Percentiles rank a stretch among this genome's conserved stretches.
These are phyloP conservation scores for Trichogramma dendrolimi DNA, from an alignment of 2,888 invertebrate species.

Conservation along the genomic window DNA sequence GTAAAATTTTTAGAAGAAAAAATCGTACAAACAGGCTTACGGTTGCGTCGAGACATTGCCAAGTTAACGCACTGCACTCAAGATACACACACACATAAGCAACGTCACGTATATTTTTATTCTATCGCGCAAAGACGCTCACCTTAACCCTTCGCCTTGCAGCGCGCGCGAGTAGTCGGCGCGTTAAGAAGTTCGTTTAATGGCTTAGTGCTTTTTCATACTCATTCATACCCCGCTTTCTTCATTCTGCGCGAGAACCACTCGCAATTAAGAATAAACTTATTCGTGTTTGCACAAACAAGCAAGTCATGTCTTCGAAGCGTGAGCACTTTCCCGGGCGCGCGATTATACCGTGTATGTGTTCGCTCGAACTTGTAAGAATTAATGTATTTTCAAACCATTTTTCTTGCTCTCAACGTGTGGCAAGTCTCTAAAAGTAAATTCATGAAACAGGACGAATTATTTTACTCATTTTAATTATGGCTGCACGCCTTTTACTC, in stretches of 20 bases:
- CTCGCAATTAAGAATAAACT: slow-evolving; percentile 25
- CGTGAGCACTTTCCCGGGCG: slow-evolving; percentile 7
- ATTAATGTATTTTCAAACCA: slow-evolving; percentile 20
- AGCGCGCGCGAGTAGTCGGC: not conserved
- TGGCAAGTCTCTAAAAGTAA: not conserved
- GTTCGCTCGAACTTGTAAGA: not conserved
- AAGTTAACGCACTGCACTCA: too few relatives aligned
- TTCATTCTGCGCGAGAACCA: not conserved
- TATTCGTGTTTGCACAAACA: slow-evolving; percentile 21
- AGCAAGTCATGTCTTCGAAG: slow-evolving; percentile 10
- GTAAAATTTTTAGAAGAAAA: too few relatives aligned
- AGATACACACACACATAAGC: too few relatives aligned
- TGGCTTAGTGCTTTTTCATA: slow-evolving; percentile 7
- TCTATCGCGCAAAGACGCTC: not conserved
- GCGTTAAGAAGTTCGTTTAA: slow-evolving; percentile 19
- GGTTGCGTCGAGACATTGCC: too few relatives aligned
- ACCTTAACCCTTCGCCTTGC: slow-evolving; percentile 1
- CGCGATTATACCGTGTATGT: not conserved
- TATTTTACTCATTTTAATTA: slow-evolving; percentile 25
- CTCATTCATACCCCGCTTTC: not conserved
- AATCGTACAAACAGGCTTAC: too few relatives aligned
- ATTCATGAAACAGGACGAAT: slow-evolving; percentile 9
- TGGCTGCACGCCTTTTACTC: slow-evolving; percentile 13
- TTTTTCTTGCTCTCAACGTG: slow-evolving; percentile 11
- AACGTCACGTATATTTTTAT: not conserved